These are phyloP conservation scores for Rhinoderma darwinii DNA, from an alignment of 2,113 vertebrate species.

Conservation along the genomic window DNA sequence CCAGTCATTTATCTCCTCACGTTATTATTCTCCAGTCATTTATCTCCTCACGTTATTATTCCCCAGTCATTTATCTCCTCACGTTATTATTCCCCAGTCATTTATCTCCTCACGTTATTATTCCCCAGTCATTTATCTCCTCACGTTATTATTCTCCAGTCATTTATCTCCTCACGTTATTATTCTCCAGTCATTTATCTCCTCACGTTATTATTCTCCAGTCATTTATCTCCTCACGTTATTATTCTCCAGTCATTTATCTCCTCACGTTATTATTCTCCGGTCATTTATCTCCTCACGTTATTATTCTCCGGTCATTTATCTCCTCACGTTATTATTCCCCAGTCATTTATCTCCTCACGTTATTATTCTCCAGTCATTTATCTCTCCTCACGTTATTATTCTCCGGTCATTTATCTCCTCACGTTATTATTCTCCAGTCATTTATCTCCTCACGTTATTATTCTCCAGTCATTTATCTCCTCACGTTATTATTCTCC, in stretches of 20 bases:
- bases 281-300: no score
- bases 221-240: no score
- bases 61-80: background rate
- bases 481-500: no score
- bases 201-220: background rate
- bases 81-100: background rate
- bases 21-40: background rate
- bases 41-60: background rate
- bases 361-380: constrained; percentile 32
- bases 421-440: background rate
- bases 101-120: background rate
- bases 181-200: background rate
- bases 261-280: no score
- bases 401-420: no score
- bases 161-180: background rate
- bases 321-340: no score
- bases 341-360: background rate
- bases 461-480: no score
- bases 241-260: no score
- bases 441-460: no score
- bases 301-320: background rate
- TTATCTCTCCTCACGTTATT: no score
- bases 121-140: background rate
- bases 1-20: background rate
- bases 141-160: background rate